Conservation (phyloP, 1,140 invertebrate genomes). For the Helicorthomorpha holstii region DNA sequence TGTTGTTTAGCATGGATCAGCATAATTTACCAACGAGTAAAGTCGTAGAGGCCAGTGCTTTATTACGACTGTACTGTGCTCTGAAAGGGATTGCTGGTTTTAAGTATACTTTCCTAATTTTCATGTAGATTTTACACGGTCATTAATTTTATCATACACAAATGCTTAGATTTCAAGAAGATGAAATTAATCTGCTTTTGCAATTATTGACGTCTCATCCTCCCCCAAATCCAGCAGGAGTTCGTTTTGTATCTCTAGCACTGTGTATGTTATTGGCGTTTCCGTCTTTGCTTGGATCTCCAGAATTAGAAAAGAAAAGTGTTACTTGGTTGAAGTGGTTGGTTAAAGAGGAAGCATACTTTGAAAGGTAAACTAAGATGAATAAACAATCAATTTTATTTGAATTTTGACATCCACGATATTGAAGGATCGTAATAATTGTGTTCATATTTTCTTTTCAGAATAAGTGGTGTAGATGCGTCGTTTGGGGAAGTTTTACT, state of each 20-base stretch:
- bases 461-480: conserved; percentile 20
- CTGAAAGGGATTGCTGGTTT: conserved; percentile 78
- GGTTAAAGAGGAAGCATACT: conserved; percentile 68
- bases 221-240: conserved; percentile 70
- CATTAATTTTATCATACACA: too few species aligned
- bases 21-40: conserved; percentile 41
- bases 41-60: conserved; percentile 59
- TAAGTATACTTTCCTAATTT: too few species aligned
- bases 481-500: conserved; percentile 89
- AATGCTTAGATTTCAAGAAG: conserved; percentile 66
- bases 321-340: conserved; percentile 91
- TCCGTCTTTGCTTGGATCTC: conserved; percentile 58
- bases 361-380: conserved; percentile 28
- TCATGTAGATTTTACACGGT: conserved; percentile 11
- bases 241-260: conserved; percentile 79
- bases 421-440: too few species aligned
- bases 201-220: conserved; percentile 75
- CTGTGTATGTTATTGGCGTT: conserved; percentile 90
- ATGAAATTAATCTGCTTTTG: conserved; percentile 69
- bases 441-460: conserved; percentile 11
- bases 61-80: conserved; percentile 75
- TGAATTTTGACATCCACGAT: too few species aligned
- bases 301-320: conserved; percentile 69
- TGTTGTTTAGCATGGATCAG: conserved; percentile 27
- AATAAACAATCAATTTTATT: conserved; percentile 6